phyloP scores from a whole-genome alignment of 2,888 invertebrate genomes.

The Laspeyria flexula region DNA sequence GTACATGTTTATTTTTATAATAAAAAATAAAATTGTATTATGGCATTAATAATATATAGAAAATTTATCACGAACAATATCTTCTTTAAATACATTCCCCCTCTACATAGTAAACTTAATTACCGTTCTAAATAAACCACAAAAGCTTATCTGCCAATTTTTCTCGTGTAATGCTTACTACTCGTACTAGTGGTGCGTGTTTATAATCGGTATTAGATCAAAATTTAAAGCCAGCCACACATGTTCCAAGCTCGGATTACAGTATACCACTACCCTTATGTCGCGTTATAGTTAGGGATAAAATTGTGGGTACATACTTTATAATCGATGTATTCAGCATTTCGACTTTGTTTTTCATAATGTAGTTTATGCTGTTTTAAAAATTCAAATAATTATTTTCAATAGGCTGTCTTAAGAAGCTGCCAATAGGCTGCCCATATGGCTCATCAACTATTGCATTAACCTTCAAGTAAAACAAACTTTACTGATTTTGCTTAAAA shows the following conservation, averaged over 20 bases:
- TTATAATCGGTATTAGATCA: constrained; percentile 80
- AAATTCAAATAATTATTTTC: no score
- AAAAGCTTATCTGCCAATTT: constrained; percentile 43
- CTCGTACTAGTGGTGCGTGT: constrained; percentile 61
- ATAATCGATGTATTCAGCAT: neutral
- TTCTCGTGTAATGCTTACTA: constrained; percentile 41
- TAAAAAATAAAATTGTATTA: no score
- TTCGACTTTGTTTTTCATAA: neutral
- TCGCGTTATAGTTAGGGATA: constrained; percentile 29
- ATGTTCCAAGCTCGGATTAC: constrained; percentile 77
- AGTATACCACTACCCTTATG: constrained; percentile 54
- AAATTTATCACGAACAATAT: no score
- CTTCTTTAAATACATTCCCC: no score
- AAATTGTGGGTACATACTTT: neutral
- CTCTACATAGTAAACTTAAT: constrained; percentile 13
- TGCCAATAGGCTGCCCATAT: no score
- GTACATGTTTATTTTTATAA: no score
- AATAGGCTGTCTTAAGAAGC: no score
- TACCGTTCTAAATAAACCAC: constrained; percentile 29
- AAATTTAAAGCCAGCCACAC: constrained; percentile 80
- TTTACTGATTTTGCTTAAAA: no score
- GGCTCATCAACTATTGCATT: no score
- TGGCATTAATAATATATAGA: no score
- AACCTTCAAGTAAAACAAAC: no score
- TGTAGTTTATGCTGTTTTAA: no score